Conservation (phyloP, 2,888 invertebrate species). For the Hypomecis atomaria region DNA sequence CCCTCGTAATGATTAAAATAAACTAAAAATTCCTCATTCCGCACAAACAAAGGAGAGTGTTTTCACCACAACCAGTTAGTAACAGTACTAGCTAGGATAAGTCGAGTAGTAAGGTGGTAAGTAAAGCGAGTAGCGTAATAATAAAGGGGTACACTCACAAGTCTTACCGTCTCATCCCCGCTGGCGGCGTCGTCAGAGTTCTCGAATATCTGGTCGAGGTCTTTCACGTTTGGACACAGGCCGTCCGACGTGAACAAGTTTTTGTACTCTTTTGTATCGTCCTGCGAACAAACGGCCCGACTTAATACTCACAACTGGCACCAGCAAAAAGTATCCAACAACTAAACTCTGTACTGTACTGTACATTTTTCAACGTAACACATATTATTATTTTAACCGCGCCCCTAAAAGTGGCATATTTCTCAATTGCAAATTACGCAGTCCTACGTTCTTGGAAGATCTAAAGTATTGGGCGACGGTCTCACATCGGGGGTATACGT, state of each 20-base stretch:
- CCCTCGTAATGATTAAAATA: no score
- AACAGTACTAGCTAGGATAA: background rate
- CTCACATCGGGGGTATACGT: no score
- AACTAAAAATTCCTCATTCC: no score
- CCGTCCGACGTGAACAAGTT: constrained; percentile 95
- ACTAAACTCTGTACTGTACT: no score
- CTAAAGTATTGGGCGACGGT: no score
- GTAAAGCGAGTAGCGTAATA: constrained; percentile 29
- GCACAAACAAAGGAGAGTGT: background rate
- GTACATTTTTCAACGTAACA: no score
- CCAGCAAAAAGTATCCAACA: no score
- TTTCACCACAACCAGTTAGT: background rate
- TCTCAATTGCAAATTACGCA: no score
- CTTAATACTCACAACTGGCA: no score
- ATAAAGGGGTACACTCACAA: constrained; percentile 74
- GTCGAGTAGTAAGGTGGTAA: background rate
- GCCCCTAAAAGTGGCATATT: no score
- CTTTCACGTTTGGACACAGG: constrained; percentile 93
- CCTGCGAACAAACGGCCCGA: constrained; percentile 54
- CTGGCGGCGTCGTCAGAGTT: constrained; percentile 95
- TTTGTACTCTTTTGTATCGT: constrained; percentile 84
- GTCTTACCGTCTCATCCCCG: constrained; percentile 93
- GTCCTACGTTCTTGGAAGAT: no score
- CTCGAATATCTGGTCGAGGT: constrained; percentile 97
- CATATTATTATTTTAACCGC: no score